Evolutionary conservation across 2,113 vertebrate genomes (phyloP).

Genomic region (Ramphastos sulfuratus): DNA sequence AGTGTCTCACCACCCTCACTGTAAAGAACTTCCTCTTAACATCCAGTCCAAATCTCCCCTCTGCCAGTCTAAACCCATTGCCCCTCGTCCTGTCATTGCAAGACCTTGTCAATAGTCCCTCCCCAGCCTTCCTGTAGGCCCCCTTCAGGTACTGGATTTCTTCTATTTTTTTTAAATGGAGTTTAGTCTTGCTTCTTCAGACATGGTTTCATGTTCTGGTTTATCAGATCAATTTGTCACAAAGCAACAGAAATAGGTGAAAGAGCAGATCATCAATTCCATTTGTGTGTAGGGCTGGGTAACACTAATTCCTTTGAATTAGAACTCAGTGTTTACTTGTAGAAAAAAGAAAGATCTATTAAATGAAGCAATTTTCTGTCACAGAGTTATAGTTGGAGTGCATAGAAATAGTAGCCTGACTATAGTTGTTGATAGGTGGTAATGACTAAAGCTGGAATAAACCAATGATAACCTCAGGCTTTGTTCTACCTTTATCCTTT

Average conservation of each 20-base stretch:
- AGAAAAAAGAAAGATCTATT: constrained; percentile 18
- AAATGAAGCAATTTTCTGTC: constrained; percentile 11
- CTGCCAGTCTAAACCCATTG: no score
- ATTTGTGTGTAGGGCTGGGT: constrained; percentile 41
- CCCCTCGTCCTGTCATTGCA: no score
- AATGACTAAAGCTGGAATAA: neutral
- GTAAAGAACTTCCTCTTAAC: no score
- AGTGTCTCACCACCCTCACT: no score
- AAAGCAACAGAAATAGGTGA: constrained; percentile 50
- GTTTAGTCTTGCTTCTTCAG: constrained; percentile 59
- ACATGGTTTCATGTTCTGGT: constrained; percentile 71
- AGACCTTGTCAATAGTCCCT: no score
- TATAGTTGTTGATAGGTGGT: neutral
- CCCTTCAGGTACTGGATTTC: neutral
- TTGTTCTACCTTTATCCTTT: constrained; percentile 4
- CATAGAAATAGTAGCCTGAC: neutral
- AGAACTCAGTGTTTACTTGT: constrained; percentile 32
- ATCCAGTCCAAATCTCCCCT: no score
- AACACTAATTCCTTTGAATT: constrained; percentile 66
- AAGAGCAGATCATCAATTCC: constrained; percentile 72
- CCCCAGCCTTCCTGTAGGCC: no score
- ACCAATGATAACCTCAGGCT: neutral
- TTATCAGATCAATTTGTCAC: constrained; percentile 72
- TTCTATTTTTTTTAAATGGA: constrained; percentile 16
- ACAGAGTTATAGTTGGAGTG: neutral